Conservation (phyloP, 2,797 vertebrate genomes). For the Perodicticus potto region DNA sequence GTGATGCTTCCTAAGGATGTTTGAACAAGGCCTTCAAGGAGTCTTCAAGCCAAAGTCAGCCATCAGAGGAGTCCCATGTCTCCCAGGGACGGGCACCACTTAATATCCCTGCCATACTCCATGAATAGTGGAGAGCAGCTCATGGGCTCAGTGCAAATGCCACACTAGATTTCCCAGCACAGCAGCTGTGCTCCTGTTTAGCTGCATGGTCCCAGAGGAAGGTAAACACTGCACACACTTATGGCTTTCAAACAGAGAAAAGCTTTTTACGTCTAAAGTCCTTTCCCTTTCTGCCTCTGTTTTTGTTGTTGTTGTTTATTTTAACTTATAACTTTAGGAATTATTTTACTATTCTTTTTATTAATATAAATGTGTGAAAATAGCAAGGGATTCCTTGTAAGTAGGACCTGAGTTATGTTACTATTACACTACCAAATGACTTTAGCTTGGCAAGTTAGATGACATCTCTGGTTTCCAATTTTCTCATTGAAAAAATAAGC, state of each 20-base stretch:
- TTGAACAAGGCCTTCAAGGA: background rate
- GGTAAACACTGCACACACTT: background rate
- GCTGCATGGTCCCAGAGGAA: background rate
- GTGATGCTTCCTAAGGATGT: background rate
- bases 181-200: background rate
- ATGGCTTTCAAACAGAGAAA: background rate
- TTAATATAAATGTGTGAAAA: background rate
- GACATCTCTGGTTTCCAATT: background rate
- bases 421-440: background rate
- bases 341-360: conserved; percentile 15
- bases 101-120: background rate
- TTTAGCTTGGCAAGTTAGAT: background rate
- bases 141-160: background rate
- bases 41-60: background rate
- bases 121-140: background rate
- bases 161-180: background rate
- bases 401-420: background rate
- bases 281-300: background rate
- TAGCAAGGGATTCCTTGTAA: background rate
- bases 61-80: background rate
- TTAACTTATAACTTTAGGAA: conserved; percentile 1
- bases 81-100: background rate
- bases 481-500: background rate
- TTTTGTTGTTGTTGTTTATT: conserved; percentile 32
- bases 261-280: background rate